A percentile compares a stretch with the other conserved stretches of the same genome.
These are phyloP conservation scores for Trichonephila inaurata DNA, from an alignment of 1,140 invertebrate species.

Conservation along the genomic window DNA sequence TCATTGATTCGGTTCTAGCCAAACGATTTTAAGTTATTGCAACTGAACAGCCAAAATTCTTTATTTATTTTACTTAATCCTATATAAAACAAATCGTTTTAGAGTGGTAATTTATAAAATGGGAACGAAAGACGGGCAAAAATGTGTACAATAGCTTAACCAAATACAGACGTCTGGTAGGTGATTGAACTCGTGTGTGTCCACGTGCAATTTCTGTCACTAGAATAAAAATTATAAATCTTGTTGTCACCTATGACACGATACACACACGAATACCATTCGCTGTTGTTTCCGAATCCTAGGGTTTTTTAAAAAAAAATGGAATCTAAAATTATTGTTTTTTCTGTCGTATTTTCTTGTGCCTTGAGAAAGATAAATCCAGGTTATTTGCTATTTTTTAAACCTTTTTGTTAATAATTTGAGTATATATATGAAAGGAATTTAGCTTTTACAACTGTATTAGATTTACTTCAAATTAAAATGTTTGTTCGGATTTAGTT, in stretches of 20 bases:
- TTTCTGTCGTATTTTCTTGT: background rate
- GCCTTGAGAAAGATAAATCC: too few species aligned
- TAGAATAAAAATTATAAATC: slow-evolving; percentile 5
- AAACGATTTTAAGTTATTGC: too few species aligned
- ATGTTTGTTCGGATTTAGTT: too few species aligned
- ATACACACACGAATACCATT: background rate
- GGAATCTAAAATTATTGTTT: background rate
- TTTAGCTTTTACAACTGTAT: too few species aligned
- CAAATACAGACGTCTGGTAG: slow-evolving; percentile 26
- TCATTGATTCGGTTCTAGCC: too few species aligned
- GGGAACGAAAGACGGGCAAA: slow-evolving; percentile 9
- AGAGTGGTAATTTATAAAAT: background rate
- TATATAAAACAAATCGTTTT: background rate
- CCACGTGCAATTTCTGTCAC: slow-evolving; percentile 20
- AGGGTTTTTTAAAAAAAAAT: background rate
- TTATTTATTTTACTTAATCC: background rate
- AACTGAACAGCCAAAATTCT: background rate
- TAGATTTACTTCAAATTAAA: too few species aligned
- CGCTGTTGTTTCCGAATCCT: background rate
- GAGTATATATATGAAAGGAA: too few species aligned
- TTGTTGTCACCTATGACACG: slow-evolving; percentile 10
- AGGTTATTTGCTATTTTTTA: too few species aligned
- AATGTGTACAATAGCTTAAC: background rate
- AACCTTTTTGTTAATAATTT: too few species aligned
- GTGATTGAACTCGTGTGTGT: slow-evolving; percentile 20